Percentiles rank a stretch among this genome's conserved stretches.
Evolutionary conservation across 2,797 vertebrate genomes (phyloP).

Genomic region (Lepilemur ruficaudatus): DNA sequence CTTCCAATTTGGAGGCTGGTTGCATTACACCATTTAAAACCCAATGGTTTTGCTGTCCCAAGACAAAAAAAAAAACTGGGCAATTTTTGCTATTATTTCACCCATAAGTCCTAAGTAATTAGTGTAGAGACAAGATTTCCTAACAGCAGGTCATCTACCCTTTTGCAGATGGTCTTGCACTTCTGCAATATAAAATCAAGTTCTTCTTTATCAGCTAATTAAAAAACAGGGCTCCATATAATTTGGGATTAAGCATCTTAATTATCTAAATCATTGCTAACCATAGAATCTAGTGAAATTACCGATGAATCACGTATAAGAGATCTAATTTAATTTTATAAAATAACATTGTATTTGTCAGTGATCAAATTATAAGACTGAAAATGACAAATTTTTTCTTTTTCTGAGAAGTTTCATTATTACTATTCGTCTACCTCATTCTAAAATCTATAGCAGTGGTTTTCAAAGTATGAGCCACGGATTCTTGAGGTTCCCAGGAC

Average conservation of each 20-base stretch:
- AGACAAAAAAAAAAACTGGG: neutral
- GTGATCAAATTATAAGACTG: neutral
- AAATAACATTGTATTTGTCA: neutral
- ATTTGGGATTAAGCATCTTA: slow-evolving; percentile 3
- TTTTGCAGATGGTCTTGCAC: neutral
- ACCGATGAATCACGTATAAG: neutral
- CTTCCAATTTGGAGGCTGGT: neutral
- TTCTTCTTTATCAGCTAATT: slow-evolving; percentile 11
- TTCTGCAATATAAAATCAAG: neutral
- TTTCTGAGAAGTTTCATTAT: neutral
- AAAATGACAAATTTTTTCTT: neutral
- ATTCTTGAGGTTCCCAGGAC: neutral
- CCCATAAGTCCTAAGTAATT: neutral
- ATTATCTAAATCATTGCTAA: neutral
- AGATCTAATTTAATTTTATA: neutral
- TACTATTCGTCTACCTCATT: neutral
- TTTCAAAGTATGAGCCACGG: neutral
- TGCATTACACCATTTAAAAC: neutral
- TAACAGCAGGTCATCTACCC: neutral
- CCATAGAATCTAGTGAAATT: neutral
- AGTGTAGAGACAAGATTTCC: neutral
- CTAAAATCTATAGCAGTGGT: neutral
- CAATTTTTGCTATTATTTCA: neutral
- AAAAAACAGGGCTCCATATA: neutral
- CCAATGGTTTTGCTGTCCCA: too few relatives aligned